Conservation (phyloP, 1,140 invertebrate genomes). For the Drosophila watanabei region DNA sequence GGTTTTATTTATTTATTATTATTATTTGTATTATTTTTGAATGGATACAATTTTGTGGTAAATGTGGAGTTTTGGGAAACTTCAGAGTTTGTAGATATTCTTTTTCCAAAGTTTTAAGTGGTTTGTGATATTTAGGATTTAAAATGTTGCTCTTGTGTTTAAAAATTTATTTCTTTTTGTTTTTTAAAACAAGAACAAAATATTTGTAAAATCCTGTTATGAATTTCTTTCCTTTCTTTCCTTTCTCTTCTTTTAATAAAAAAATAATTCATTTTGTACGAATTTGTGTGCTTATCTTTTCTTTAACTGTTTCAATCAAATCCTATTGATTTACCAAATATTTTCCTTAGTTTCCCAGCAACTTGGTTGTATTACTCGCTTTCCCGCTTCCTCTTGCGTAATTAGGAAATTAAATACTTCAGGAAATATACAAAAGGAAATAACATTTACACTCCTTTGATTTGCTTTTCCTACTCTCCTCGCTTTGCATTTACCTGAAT, state of each 20-base stretch:
- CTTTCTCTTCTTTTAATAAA: background rate
- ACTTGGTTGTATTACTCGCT: background rate
- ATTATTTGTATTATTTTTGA: background rate
- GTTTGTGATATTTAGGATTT: background rate
- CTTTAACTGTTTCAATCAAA: background rate
- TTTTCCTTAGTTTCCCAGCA: background rate
- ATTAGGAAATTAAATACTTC: conserved; percentile 39
- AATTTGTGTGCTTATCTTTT: no score
- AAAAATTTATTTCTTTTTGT: background rate
- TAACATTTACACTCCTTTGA: conserved; percentile 37
- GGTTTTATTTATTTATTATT: conserved; percentile 10
- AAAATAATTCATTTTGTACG: background rate
- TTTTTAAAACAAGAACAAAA: background rate
- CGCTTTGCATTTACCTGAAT: conserved; percentile 26
- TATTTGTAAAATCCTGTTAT: no score
- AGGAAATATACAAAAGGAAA: conserved; percentile 28
- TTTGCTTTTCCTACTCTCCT: conserved; percentile 3
- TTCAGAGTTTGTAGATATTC: conserved; percentile 2
- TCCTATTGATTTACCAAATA: conserved; percentile 4
- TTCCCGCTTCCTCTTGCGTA: background rate
- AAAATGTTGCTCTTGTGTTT: background rate
- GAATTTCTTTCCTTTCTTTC: no score
- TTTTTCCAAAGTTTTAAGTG: background rate
- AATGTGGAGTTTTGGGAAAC: conserved; percentile 10
- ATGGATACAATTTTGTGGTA: background rate